A percentile compares a stretch with the other conserved stretches of the same genome.
These are phyloP conservation scores for Eupithecia centaureata DNA, from an alignment of 2,888 invertebrate species.

Conservation along the genomic window DNA sequence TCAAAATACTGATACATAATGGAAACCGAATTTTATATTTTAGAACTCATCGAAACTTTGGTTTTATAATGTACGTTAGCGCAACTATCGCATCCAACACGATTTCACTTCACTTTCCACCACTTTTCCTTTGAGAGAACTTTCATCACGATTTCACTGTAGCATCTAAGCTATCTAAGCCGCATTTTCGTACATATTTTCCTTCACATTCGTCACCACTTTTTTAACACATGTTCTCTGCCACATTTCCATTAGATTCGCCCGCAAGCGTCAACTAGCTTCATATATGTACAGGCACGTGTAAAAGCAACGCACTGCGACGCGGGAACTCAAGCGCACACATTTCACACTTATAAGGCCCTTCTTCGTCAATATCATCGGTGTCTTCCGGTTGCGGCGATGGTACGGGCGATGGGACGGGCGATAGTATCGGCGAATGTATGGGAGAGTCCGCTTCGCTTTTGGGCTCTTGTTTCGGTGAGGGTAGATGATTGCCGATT, in stretches of 20 bases:
- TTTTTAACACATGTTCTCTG: neutral
- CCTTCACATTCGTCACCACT: neutral
- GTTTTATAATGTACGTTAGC: constrained; percentile 15
- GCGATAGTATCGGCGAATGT: constrained; percentile 26
- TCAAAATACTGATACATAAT: constrained; percentile 20
- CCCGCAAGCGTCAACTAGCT: constrained; percentile 41
- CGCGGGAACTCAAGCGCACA: constrained; percentile 90
- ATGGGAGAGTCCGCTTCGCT: neutral
- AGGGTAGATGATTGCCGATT: constrained; percentile 54
- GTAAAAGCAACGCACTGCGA: constrained; percentile 88
- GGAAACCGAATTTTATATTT: constrained; percentile 15
- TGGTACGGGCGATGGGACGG: constrained; percentile 9
- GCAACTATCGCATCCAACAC: neutral
- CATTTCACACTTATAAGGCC: constrained; percentile 91
- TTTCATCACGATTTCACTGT: neutral
- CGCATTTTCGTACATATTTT: neutral
- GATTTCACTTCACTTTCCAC: constrained; percentile 2
- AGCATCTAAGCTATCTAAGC: neutral
- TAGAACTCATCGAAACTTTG: constrained; percentile 18
- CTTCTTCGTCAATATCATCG: constrained; percentile 65
- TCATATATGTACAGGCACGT: constrained; percentile 93
- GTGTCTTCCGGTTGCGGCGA: constrained; percentile 25
- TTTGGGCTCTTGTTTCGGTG: constrained; percentile 38
- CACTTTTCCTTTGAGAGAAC: neutral
- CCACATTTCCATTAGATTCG: constrained; percentile 12